These are phyloP conservation scores for Ostrea denselamellosa DNA, from an alignment of 1,140 invertebrate species.

Conservation along the genomic window DNA sequence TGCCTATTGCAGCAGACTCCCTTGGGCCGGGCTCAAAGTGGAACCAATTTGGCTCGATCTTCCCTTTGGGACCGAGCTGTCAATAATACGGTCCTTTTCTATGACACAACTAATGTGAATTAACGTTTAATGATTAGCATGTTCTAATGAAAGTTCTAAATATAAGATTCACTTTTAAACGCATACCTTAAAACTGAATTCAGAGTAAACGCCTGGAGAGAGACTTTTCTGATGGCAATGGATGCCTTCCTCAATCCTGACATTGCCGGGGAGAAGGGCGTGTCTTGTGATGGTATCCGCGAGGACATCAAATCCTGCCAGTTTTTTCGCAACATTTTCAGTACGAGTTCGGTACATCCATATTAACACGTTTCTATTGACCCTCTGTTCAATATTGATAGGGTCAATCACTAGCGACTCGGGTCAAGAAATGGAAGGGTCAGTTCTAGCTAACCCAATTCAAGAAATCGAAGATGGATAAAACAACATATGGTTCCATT, in stretches of 20 bases:
- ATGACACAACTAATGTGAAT: no score
- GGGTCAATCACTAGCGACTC: background rate
- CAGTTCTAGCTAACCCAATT: background rate
- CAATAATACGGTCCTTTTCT: no score
- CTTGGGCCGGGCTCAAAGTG: no score
- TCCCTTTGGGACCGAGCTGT: no score
- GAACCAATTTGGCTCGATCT: no score
- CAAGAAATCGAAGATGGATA: conserved; percentile 20
- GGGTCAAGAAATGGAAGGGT: background rate
- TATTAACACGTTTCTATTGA: background rate
- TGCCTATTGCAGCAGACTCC: no score
- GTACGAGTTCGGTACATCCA: background rate
- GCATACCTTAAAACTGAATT: background rate
- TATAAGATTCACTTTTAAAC: no score
- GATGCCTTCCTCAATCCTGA: background rate
- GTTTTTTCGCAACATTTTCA: background rate
- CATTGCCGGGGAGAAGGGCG: background rate
- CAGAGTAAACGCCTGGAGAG: background rate
- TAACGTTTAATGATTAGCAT: no score
- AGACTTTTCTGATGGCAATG: background rate
- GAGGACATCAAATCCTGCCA: background rate
- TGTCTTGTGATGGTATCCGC: background rate
- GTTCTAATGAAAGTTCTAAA: background rate
- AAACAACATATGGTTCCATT: background rate
- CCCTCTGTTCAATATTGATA: background rate